Evolutionary conservation across 1,140 invertebrate genomes (phyloP), one percentile per base, ranked within the genome.

Genomic region (Chrysomallon squamiferum): DNA sequence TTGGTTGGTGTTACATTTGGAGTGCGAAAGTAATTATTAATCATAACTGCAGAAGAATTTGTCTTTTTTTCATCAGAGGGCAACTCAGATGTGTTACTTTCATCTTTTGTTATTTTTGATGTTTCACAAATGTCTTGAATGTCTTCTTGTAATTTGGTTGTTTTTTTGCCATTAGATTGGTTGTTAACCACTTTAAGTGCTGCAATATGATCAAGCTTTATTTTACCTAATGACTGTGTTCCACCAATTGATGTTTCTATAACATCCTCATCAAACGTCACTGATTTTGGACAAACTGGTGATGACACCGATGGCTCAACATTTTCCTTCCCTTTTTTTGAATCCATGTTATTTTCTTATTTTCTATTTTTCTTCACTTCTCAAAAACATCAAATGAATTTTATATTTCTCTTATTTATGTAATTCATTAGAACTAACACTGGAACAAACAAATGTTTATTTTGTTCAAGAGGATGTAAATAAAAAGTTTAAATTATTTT

Each of bases 241-340:
- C 82, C 82, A 54, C 82, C 80, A 30, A 84, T 77, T 29, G 82
- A 84, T 43, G 78, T 84, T 67, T 84, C 82, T 15, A 79, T 68
- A 45, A 72, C 76, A 45, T 84, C 74, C 47, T 66, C 30, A 52
- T 75, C 80, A 56, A 84, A 84, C 50, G 69, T 78, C 15, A 82
- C 79, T 41, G 50, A 56, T 52, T 60, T 69, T 38, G 50, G 13
- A 25, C 50, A 47, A 13, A 65, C 13, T 20, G 22, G 22, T 25
- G 50, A 54, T 27, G 50, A 22, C n/a, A 47, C 45, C 15, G 15
- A 29, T 3, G 50, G 50, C 25, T 27, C 4, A 54, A 20, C 13
- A 4, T 30, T 54, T 27, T 20, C 29, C 18, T 22, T 54, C 25
- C 29, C 35, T 15, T 38, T 38, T 15, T 38, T 38, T 38, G 35